Base-by-base conservation (phyloP, 2,888 invertebrate species). In the Nudaria mundana region DNA sequence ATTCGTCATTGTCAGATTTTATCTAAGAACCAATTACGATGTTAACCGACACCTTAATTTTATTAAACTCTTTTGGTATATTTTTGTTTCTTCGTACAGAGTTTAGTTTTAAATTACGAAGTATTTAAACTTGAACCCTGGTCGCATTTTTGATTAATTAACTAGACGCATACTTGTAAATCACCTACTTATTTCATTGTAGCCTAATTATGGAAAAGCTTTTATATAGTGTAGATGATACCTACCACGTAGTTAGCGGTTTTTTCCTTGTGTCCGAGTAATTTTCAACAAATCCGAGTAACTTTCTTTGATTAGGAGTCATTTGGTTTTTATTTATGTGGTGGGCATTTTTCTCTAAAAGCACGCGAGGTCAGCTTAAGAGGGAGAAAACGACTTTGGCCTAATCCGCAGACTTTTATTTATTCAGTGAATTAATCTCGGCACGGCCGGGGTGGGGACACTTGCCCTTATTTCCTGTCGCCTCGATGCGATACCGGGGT, bases 331-430 rank as follows among this genome's bases (percentile, higher is more conserved):
- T 83, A 84, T 85, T 86, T 85, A 85, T 85, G 77, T 79, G 74
- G 69, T 68, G 73, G 76, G 76, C 77, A 85, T 84, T 85, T 85
- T 82, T 84, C 79, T 76, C 81, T 81, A 81, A 84, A 80, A 81
- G 82, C 85, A 85, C 81, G 81, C 85, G 82, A 84, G 87, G 85
- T 86, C 87, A 85, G 80, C 81, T 80, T 80, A 77, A 81, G 86
- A 83, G 87, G 85, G 84, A 83, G 84, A 84, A 80, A 86, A 84
- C 82, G 84, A 81, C 84, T 82, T 77, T 77, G 83, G 79, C 81
- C 84, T 87, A 87, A 87, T 87, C 88, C 86, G 86, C 88, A 86
- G 88, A 87, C 88, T 87, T 87, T 88, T 88, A 87, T 88, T 88
- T 88, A 88, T 88, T 87, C 88, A 86, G 81, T 85, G 86, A 87